Evolutionary conservation across 2,888 invertebrate species (phyloP).

Genomic region (Cheilosia variabilis): DNA sequence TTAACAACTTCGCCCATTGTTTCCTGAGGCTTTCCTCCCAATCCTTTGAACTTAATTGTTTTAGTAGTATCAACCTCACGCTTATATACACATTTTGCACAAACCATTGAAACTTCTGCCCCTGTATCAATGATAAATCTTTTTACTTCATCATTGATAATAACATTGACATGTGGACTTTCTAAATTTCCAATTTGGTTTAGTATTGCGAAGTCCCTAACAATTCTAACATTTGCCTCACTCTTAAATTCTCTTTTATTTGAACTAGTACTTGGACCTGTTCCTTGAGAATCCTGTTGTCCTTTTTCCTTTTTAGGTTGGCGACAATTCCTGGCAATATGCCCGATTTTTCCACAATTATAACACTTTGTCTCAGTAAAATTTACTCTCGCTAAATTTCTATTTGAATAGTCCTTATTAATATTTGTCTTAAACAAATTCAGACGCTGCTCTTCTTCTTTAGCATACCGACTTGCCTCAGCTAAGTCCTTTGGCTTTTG

Average conservation of each 20-base stretch:
- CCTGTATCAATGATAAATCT: slow-evolving; percentile 29
- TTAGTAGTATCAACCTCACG: slow-evolving; percentile 15
- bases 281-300: background rate
- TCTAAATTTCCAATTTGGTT: slow-evolving; percentile 29
- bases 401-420: slow-evolving; percentile 3
- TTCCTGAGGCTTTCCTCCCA: slow-evolving; percentile 21
- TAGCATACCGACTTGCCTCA: slow-evolving; percentile 12
- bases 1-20: slow-evolving; percentile 39
- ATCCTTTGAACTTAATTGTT: slow-evolving; percentile 37
- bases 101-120: slow-evolving; percentile 19
- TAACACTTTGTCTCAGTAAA: slow-evolving; percentile 5
- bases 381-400: background rate
- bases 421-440: background rate
- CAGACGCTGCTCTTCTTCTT: slow-evolving; percentile 10
- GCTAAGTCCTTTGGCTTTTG: slow-evolving; percentile 9
- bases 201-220: background rate
- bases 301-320: background rate
- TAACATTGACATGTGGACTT: slow-evolving; percentile 24
- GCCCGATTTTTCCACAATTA: background rate
- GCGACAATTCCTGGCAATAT: background rate
- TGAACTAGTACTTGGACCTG: background rate
- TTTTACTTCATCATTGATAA: slow-evolving; percentile 13
- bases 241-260: slow-evolving; percentile 10
- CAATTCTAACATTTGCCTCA: background rate
- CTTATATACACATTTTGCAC: slow-evolving; percentile 15